Percentiles rank a stretch among this genome's conserved stretches.
Evolutionary conservation across 2,113 vertebrate genomes (phyloP).

Genomic region (Xiphias gladius): DNA sequence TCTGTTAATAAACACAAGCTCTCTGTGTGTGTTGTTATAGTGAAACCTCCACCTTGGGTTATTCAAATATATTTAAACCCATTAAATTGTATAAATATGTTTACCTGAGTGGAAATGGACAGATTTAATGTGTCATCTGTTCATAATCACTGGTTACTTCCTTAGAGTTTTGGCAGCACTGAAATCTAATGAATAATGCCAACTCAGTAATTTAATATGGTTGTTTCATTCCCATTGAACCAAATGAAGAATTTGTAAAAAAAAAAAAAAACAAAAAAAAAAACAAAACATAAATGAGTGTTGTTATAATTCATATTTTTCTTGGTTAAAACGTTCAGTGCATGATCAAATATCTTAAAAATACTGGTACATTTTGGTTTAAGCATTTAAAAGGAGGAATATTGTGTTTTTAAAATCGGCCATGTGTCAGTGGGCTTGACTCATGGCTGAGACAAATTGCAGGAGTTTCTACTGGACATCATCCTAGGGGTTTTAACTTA

Average conservation of each 20-base stretch:
- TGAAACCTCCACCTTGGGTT: background rate
- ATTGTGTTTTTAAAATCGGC: background rate
- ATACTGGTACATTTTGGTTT: background rate
- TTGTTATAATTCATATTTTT: background rate
- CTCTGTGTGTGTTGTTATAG: background rate
- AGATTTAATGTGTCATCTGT: slow-evolving; percentile 2
- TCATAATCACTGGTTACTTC: slow-evolving; percentile 3
- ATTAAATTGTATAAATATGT: background rate
- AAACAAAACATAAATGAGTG: background rate
- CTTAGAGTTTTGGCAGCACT: background rate
- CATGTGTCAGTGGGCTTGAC: background rate
- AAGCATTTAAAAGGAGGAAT: background rate
- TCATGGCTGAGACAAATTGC: background rate
- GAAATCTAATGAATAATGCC: slow-evolving; percentile 1
- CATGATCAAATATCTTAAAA: background rate
- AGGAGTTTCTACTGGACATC: too few relatives aligned
- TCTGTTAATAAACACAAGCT: slow-evolving; percentile 29
- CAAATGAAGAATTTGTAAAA: background rate
- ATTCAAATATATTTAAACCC: background rate
- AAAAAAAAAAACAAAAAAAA: background rate
- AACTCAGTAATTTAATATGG: background rate
- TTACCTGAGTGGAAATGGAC: background rate
- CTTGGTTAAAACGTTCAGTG: background rate
- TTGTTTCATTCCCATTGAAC: background rate
- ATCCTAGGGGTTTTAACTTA: background rate